Evolutionary conservation across 2,888 invertebrate species (phyloP).

Genomic region (Dicranocentrus wangi): DNA sequence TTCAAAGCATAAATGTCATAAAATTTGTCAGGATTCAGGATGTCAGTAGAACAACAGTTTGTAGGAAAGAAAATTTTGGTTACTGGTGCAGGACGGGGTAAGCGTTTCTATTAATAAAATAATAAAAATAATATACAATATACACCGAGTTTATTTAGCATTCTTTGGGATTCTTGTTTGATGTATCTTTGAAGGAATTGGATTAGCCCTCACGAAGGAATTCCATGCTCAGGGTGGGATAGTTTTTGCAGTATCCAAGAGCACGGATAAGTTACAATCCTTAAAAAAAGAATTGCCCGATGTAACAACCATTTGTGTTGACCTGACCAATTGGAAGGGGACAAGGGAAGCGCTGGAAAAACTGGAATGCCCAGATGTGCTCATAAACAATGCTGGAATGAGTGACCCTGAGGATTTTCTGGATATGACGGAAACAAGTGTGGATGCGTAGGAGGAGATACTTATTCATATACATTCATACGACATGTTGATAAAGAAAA

Average conservation of each 20-base stretch:
- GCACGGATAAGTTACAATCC: constrained; percentile 74
- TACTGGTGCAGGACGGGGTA: not conserved
- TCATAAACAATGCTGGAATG: constrained; percentile 78
- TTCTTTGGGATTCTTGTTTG: not conserved
- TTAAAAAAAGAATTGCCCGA: constrained; percentile 73
- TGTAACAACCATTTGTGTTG: constrained; percentile 74
- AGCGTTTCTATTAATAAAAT: not conserved
- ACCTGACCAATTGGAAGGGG: constrained; percentile 76
- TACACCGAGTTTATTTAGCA: too few species aligned
- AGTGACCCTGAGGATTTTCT: constrained; percentile 74
- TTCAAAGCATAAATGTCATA: not conserved
- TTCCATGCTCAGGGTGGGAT: constrained; percentile 74
- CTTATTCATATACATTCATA: not conserved
- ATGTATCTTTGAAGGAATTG: constrained; percentile 73
- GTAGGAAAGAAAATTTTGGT: not conserved
- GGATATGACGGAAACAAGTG: constrained; percentile 75
- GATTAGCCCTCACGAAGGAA: constrained; percentile 74
- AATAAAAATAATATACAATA: not conserved
- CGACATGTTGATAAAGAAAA: not conserved
- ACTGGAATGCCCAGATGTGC: constrained; percentile 75
- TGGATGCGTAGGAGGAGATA: constrained; percentile 72
- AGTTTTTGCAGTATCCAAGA: constrained; percentile 75
- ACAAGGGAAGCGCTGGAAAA: constrained; percentile 74
- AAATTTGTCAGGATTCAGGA: not conserved
- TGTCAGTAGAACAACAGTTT: not conserved